Evolutionary conservation across 23 tunicate species (phyloP).

Genomic region (Botrylloides violaceus): DNA sequence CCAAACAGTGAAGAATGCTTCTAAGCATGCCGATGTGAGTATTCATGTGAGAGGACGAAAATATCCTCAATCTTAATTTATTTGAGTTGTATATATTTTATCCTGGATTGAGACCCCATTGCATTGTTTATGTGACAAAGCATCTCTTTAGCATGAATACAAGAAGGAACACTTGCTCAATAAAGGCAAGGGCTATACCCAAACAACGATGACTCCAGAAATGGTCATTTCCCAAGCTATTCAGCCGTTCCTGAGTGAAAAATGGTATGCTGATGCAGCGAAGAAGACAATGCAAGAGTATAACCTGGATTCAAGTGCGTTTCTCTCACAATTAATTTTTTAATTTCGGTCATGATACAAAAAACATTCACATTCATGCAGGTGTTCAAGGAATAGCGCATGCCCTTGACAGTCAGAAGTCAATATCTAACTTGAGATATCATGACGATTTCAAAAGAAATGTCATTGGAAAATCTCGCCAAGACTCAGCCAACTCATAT

Average conservation of each 20-base stretch:
- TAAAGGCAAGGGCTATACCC: slow-evolving; percentile 40
- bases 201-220: slow-evolving; percentile 10
- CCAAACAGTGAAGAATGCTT: slow-evolving; percentile 25
- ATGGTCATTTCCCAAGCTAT: slow-evolving; percentile 15
- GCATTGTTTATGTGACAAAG: too few species aligned
- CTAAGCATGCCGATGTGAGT: slow-evolving; percentile 45
- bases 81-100: too few species aligned
- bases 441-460: slow-evolving; percentile 41
- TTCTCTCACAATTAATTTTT: too few species aligned
- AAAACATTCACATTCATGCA: neutral
- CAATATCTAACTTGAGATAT: slow-evolving; percentile 32
- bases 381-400: slow-evolving; percentile 75
- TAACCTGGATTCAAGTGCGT: slow-evolving; percentile 19
- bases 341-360: neutral
- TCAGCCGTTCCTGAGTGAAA: slow-evolving; percentile 24
- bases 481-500: slow-evolving; percentile 68
- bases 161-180: slow-evolving; percentile 37
- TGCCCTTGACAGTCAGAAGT: slow-evolving; percentile 56
- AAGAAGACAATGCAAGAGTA: slow-evolving; percentile 21
- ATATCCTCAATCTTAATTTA: too few species aligned
- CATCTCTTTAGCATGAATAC: slow-evolving; percentile 39
- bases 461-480: slow-evolving; percentile 60
- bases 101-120: too few species aligned
- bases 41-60: neutral
- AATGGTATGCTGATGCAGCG: slow-evolving; percentile 27